These are phyloP conservation scores for Quadroppia sp. DNA, from an alignment of 2,888 invertebrate species.

Conservation along the genomic window DNA sequence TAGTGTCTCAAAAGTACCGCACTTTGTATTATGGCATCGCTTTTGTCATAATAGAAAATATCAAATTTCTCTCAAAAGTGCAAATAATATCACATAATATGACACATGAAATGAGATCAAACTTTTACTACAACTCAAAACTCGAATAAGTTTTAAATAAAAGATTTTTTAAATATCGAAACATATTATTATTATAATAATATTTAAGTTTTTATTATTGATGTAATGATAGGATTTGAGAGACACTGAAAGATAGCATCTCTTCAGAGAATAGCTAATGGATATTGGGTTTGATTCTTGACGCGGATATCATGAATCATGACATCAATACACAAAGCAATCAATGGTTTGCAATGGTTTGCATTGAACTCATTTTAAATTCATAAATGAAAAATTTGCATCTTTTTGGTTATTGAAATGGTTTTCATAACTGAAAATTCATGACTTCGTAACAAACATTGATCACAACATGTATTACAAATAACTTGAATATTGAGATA, in stretches of 20 bases:
- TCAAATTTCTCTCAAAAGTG: neutral
- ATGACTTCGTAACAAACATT: too few species aligned
- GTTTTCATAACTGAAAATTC: too few species aligned
- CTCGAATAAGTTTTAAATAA: too few species aligned
- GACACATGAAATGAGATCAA: neutral
- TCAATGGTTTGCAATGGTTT: too few species aligned
- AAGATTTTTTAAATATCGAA: too few species aligned
- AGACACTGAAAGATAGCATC: too few species aligned
- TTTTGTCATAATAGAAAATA: constrained; percentile 13
- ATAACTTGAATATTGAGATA: too few species aligned
- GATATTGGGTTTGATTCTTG: neutral
- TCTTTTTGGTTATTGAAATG: too few species aligned
- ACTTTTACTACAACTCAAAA: neutral
- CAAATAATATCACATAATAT: neutral
- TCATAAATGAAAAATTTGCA: too few species aligned
- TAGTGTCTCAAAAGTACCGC: neutral
- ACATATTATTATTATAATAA: neutral
- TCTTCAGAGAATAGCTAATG: neutral
- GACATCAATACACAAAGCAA: neutral
- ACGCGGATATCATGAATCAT: neutral
- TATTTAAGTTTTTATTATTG: too few species aligned
- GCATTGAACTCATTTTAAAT: neutral
- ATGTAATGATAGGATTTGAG: neutral
- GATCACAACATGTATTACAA: too few species aligned
- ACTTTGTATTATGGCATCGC: neutral